Conservation (phyloP, 2,888 invertebrate genomes). For the Patella pellucida region DNA sequence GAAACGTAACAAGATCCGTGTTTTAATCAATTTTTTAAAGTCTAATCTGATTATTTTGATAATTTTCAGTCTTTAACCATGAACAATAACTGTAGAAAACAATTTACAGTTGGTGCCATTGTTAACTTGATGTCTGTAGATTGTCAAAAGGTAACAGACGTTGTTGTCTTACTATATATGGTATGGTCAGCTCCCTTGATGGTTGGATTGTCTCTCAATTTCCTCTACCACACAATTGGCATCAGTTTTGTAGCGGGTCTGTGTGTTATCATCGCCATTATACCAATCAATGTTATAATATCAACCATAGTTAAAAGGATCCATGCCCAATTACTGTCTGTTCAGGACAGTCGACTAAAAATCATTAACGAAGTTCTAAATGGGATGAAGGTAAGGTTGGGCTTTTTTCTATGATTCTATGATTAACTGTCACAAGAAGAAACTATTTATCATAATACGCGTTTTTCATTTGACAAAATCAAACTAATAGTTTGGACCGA, state of each 20-base stretch:
- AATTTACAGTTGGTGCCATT: slow-evolving; percentile 72
- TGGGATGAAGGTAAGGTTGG: slow-evolving; percentile 84
- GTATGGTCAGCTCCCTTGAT: slow-evolving; percentile 73
- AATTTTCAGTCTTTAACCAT: slow-evolving; percentile 48
- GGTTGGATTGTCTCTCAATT: slow-evolving; percentile 83
- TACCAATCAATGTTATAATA: slow-evolving; percentile 69
- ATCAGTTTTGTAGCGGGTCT: slow-evolving; percentile 89
- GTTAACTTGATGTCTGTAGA: slow-evolving; percentile 73
- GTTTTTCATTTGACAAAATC: not conserved
- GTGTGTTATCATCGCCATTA: slow-evolving; percentile 89
- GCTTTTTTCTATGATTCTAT: too few relatives aligned
- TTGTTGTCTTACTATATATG: slow-evolving; percentile 36
- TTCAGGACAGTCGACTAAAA: slow-evolving; percentile 92
- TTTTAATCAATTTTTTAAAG: too few relatives aligned
- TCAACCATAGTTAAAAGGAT: slow-evolving; percentile 30
- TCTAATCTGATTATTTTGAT: too few relatives aligned
- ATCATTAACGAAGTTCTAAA: slow-evolving; percentile 93
- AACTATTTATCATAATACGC: too few relatives aligned
- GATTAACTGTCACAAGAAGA: too few relatives aligned
- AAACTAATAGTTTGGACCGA: not conserved
- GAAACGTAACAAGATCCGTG: too few relatives aligned
- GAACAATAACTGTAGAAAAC: slow-evolving; percentile 64
- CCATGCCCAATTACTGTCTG: slow-evolving; percentile 84
- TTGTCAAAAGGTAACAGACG: slow-evolving; percentile 67
- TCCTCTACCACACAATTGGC: slow-evolving; percentile 70